Conservation (phyloP, 2,888 invertebrate species). For the Colletes collaris region DNA sequence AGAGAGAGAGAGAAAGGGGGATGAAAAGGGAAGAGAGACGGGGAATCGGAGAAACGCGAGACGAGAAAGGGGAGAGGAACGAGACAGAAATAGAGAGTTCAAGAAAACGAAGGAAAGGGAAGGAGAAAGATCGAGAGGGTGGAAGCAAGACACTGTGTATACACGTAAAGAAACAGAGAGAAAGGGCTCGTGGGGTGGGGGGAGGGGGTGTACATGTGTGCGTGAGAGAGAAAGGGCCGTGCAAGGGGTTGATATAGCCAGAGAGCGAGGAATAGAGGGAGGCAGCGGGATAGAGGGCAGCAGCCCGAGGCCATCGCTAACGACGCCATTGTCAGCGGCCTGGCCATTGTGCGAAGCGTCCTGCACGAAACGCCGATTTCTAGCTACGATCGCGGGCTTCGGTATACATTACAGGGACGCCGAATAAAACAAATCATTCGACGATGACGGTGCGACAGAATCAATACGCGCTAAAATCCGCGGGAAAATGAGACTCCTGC, state of each 20-base stretch:
- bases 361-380: constrained; percentile 69
- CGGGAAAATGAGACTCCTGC: constrained; percentile 21
- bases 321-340: constrained; percentile 81
- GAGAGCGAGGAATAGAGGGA: constrained; percentile 40
- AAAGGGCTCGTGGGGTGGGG: constrained; percentile 16
- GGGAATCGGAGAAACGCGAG: constrained; percentile 25
- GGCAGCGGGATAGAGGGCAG: constrained; percentile 60
- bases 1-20: constrained; percentile 9
- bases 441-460: constrained; percentile 58
- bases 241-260: constrained; percentile 26
- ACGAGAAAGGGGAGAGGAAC: neutral
- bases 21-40: neutral
- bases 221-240: constrained; percentile 13
- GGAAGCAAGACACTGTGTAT: constrained; percentile 40
- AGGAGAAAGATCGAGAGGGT: constrained; percentile 33
- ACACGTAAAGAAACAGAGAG: constrained; percentile 17
- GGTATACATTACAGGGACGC: constrained; percentile 56
- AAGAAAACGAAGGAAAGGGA: constrained; percentile 45
- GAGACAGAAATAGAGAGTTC: constrained; percentile 8
- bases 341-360: constrained; percentile 78
- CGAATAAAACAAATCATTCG: constrained; percentile 70
- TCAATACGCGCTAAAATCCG: constrained; percentile 53
- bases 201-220: constrained; percentile 13
- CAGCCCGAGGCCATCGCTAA: constrained; percentile 80
- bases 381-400: constrained; percentile 54